These are phyloP conservation scores for Tychaedon coryphoeus DNA, from an alignment of 2,113 vertebrate genomes.

Conservation along the genomic window DNA sequence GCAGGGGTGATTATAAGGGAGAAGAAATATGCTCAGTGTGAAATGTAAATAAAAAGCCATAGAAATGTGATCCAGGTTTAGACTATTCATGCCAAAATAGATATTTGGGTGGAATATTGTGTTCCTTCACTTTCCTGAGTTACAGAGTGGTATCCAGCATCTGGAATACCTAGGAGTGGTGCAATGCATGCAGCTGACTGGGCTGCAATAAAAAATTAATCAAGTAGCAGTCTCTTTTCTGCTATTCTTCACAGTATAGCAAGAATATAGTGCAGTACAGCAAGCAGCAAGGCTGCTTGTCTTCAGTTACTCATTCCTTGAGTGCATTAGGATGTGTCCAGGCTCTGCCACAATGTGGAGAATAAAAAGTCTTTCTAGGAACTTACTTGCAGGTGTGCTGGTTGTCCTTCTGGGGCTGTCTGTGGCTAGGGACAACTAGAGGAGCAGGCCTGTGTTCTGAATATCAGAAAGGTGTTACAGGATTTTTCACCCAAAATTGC, in stretches of 20 bases:
- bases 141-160: not conserved
- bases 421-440: not conserved
- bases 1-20: accelerated
- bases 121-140: not conserved
- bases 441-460: not conserved
- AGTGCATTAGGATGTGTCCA: not conserved
- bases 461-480: not conserved
- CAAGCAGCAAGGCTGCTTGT: accelerated
- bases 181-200: not conserved
- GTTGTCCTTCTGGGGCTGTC: not conserved
- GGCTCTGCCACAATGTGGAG: not conserved
- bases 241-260: not conserved
- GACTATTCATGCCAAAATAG: not conserved
- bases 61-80: not conserved
- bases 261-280: too few relatives aligned
- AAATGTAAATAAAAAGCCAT: not conserved
- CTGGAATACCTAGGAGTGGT: not conserved
- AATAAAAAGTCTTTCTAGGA: not conserved
- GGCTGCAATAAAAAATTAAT: not conserved
- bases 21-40: not conserved
- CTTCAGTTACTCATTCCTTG: not conserved
- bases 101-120: not conserved
- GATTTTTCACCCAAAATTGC: not conserved
- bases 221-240: not conserved
- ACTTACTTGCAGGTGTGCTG: not conserved